A percentile compares a stretch with the other conserved stretches of the same genome.
These are phyloP conservation scores for Elephas maximus DNA, from an alignment of 2,113 vertebrate genomes.

Conservation along the genomic window DNA sequence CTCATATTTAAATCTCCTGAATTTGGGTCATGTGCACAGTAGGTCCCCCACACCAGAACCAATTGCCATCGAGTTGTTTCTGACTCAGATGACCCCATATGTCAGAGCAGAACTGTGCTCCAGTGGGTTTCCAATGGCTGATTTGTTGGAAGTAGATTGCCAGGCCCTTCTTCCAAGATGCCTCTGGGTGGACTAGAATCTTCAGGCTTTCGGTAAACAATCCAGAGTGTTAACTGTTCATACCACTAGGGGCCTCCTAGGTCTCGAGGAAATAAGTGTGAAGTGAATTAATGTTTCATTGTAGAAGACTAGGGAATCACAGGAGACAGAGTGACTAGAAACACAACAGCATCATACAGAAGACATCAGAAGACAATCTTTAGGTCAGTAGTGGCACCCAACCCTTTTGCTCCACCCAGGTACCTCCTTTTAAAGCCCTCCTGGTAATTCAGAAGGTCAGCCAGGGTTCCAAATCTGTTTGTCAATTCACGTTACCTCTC, in stretches of 20 bases:
- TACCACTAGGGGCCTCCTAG: too few relatives aligned
- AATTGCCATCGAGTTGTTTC: too few relatives aligned
- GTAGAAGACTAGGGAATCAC: neutral
- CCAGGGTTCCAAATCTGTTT: neutral
- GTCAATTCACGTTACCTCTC: neutral
- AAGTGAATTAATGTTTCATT: neutral
- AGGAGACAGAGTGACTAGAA: neutral
- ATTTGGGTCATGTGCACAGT: neutral
- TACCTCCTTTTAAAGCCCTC: neutral
- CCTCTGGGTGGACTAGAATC: too few relatives aligned
- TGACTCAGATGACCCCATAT: too few relatives aligned
- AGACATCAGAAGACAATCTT: neutral
- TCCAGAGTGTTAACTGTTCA: too few relatives aligned
- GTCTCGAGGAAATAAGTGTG: neutral
- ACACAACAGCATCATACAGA: neutral
- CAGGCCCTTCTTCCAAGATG: too few relatives aligned
- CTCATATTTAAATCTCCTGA: neutral
- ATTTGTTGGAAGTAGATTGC: too few relatives aligned
- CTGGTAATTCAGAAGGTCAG: neutral
- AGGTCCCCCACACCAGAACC: neutral
- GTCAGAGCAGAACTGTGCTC: too few relatives aligned
- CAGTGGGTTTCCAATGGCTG: too few relatives aligned
- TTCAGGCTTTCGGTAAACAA: too few relatives aligned
- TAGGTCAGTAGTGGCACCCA: too few relatives aligned
- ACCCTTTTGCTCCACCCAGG: too few relatives aligned